A percentile compares a stretch with the other conserved stretches of the same genome.
phyloP scores from a whole-genome alignment of 1,140 invertebrate genomes.

The Scaptomyza montana region DNA sequence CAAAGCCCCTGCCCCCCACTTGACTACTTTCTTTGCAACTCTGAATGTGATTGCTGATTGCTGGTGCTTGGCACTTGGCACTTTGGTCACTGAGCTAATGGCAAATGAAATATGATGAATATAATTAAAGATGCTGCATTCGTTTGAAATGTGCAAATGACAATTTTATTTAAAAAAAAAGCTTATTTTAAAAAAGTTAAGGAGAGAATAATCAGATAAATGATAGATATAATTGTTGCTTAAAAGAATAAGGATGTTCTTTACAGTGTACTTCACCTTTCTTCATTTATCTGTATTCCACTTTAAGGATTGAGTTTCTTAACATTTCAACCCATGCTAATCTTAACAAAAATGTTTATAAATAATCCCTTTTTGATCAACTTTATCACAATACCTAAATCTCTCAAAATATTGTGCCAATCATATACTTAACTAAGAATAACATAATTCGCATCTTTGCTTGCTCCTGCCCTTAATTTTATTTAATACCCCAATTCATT shows the following conservation, averaged over 20 bases:
- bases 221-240: no score
- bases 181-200: no score
- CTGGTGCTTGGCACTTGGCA: background rate
- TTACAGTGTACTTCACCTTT: no score
- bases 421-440: background rate
- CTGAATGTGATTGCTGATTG: slow-evolving; percentile 13
- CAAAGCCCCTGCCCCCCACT: background rate
- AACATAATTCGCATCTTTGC: slow-evolving; percentile 6
- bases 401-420: background rate
- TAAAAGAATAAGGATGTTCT: no score
- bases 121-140: background rate
- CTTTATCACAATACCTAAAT: background rate
- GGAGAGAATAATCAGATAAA: no score
- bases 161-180: background rate
- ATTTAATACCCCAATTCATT: slow-evolving; percentile 3
- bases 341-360: no score
- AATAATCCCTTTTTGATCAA: no score
- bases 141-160: slow-evolving; percentile 2
- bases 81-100: background rate
- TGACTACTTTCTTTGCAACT: background rate
- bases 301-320: no score
- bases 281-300: no score
- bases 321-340: no score
- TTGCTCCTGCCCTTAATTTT: background rate
- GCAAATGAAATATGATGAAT: slow-evolving; percentile 21